A percentile compares a stretch with the other conserved stretches of the same genome.
Conservation (phyloP, 2,113 vertebrate genomes). For the Nyctibius bracteatus region DNA sequence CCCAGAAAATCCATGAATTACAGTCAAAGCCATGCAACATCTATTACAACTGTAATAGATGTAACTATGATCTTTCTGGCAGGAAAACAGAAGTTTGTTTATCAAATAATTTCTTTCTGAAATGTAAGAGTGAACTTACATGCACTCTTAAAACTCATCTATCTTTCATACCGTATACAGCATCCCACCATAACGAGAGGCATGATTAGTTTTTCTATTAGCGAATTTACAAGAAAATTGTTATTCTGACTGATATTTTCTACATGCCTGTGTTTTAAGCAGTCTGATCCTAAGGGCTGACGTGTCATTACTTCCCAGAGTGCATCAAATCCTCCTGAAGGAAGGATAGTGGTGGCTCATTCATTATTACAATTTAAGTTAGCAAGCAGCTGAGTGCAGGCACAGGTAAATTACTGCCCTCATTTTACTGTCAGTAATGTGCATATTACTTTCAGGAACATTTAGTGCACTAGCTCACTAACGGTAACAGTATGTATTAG, state of each 20-base stretch:
- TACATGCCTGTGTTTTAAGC: not conserved
- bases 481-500: not conserved
- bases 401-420: not conserved
- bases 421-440: not conserved
- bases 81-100: not conserved
- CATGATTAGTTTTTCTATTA: not conserved
- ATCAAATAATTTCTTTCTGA: not conserved
- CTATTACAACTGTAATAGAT: not conserved
- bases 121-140: not conserved
- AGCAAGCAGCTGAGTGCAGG: not conserved
- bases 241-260: not conserved
- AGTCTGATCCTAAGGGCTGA: not conserved
- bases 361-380: not conserved
- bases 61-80: not conserved
- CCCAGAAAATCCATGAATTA: not conserved
- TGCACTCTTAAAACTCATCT: not conserved
- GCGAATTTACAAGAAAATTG: not conserved
- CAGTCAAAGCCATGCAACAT: not conserved
- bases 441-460: not conserved
- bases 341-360: not conserved
- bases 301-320: not conserved
- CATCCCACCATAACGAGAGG: not conserved
- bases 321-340: not conserved
- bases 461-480: not conserved
- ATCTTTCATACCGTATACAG: not conserved